Evolutionary conservation across 2,797 vertebrate genomes (phyloP).

Genomic region (Dallia pectoralis): DNA sequence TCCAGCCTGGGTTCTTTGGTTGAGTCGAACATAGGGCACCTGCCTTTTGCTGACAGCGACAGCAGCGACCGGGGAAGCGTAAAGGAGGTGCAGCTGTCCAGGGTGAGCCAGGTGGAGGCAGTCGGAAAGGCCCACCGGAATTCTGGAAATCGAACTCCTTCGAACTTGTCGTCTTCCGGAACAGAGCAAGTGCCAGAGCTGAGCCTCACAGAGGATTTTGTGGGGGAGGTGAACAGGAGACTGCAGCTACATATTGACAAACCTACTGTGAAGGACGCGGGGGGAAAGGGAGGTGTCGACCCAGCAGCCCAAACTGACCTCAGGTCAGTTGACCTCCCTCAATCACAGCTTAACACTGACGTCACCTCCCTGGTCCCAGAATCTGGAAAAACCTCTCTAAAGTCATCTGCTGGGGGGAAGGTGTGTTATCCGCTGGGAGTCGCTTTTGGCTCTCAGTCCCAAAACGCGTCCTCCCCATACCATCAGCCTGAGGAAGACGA

Average conservation of each 20-base stretch:
- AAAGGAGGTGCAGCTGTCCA: slow-evolving; percentile 55
- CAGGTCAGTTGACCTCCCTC: slow-evolving; percentile 19
- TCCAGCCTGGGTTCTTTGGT: slow-evolving; percentile 48
- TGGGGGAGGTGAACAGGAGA: slow-evolving; percentile 67
- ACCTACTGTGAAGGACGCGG: slow-evolving; percentile 26
- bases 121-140: slow-evolving; percentile 20
- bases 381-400: slow-evolving; percentile 56
- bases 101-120: slow-evolving; percentile 26
- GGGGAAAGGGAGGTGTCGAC: not conserved
- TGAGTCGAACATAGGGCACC: slow-evolving; percentile 29
- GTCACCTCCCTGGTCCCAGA: slow-evolving; percentile 52
- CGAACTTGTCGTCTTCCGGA: slow-evolving; percentile 9
- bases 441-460: slow-evolving; percentile 49
- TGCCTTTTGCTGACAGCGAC: slow-evolving; percentile 71
- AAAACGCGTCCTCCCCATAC: slow-evolving; percentile 32
- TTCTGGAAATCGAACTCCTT: slow-evolving; percentile 47
- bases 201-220: slow-evolving; percentile 56
- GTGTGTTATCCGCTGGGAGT: slow-evolving; percentile 61
- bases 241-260: slow-evolving; percentile 64
- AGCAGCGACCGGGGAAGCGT: slow-evolving; percentile 68
- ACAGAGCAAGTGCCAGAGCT: slow-evolving; percentile 15
- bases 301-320: slow-evolving; percentile 18
- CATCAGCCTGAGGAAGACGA: slow-evolving; percentile 8
- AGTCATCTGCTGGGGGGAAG: slow-evolving; percentile 37
- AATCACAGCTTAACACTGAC: slow-evolving; percentile 48